These are phyloP conservation scores for Florisuga fusca DNA, from an alignment of 2,797 vertebrate genomes.

Conservation along the genomic window DNA sequence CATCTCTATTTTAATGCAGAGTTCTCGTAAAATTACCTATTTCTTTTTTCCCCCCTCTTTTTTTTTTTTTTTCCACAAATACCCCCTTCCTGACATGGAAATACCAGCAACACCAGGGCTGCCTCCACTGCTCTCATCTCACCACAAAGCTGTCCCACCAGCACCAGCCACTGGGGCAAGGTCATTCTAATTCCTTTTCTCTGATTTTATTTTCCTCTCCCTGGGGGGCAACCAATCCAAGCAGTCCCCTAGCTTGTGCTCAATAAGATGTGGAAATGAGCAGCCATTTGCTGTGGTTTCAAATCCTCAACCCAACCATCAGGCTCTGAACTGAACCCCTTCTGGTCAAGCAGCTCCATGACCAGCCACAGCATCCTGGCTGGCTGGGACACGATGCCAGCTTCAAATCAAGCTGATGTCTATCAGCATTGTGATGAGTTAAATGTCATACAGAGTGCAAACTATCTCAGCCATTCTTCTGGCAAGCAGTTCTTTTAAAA, in stretches of 20 bases:
- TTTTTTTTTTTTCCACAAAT: not conserved
- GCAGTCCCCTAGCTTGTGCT: conserved; percentile 45
- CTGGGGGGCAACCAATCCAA: conserved; percentile 52
- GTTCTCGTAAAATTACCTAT: not conserved
- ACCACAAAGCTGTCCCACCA: conserved; percentile 27
- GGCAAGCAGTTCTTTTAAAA: conserved; percentile 56
- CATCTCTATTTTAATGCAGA: conserved; percentile 20
- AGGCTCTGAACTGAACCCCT: not conserved
- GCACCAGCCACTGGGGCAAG: conserved; percentile 22
- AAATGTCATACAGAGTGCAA: conserved; percentile 11
- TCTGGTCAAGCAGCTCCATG: not conserved
- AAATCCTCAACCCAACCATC: conserved; percentile 22
- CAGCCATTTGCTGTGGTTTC: conserved; percentile 53
- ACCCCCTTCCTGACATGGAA: not conserved
- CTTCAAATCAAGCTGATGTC: not conserved
- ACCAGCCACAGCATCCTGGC: not conserved
- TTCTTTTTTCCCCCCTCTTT: not conserved
- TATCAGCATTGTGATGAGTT: conserved; percentile 32
- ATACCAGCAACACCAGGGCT: not conserved
- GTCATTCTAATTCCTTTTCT: conserved; percentile 68
- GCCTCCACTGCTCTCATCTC: not conserved
- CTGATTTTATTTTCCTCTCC: conserved; percentile 57
- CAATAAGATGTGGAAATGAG: conserved; percentile 59
- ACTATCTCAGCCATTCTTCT: not conserved
- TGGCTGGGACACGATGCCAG: not conserved